phyloP scores from a whole-genome alignment of 2,888 invertebrate species.

The Xanthia togata region DNA sequence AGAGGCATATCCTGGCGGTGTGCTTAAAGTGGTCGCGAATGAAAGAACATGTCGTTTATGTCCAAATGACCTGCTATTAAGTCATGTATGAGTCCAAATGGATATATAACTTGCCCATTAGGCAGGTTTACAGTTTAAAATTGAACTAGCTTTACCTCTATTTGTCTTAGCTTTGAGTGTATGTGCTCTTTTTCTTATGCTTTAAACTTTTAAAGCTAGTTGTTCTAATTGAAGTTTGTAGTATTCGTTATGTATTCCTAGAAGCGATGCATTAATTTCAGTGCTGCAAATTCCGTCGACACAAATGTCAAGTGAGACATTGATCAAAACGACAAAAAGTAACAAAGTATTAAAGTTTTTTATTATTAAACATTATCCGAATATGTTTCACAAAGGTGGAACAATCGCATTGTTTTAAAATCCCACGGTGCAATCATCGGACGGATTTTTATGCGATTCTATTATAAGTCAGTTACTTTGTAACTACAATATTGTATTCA shows the following conservation, averaged over 20 bases:
- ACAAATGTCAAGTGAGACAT: conserved; percentile 52
- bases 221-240: neutral
- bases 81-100: conserved; percentile 48
- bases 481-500: conserved; percentile 62
- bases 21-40: conserved; percentile 54
- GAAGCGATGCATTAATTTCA: conserved; percentile 19
- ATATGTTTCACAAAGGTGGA: conserved; percentile 68
- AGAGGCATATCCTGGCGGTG: conserved; percentile 64
- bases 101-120: conserved; percentile 47
- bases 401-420: conserved; percentile 75
- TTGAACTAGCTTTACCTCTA: conserved; percentile 38
- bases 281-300: conserved; percentile 23
- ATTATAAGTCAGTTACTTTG: conserved; percentile 62
- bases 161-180: conserved; percentile 25
- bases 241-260: conserved; percentile 20
- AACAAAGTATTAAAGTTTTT: conserved; percentile 58
- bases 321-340: conserved; percentile 50
- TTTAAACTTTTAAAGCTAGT: neutral
- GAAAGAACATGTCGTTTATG: conserved; percentile 59
- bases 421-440: conserved; percentile 75
- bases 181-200: neutral
- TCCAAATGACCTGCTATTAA: conserved; percentile 59
- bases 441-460: conserved; percentile 64
- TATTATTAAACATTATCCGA: conserved; percentile 68
- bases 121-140: conserved; percentile 26